Base-by-base conservation (phyloP, 2,113 vertebrate species). In the Ptilorrhoa leucosticta region DNA sequence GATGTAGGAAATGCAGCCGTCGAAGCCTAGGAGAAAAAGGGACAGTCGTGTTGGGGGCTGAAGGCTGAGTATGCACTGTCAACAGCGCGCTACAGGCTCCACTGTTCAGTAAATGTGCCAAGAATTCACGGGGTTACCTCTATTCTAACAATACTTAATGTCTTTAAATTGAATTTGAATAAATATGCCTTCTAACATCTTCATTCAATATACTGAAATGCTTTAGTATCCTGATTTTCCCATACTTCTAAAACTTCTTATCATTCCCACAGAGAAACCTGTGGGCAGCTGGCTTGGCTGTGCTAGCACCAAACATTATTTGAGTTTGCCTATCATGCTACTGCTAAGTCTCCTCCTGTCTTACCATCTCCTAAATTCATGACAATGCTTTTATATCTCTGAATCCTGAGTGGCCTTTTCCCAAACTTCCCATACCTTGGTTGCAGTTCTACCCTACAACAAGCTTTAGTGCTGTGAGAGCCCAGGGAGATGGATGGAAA, bases 1-100 rank as follows among this genome's bases (percentile, higher is more conserved):
- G 94, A 99, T 33, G 10, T 98, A 99, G 7, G 98, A 98, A 54
- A 99, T 97, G 96, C 99, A 99, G 90, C 99, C 99, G 3, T 98
- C 98, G 13, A 99, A 99, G 89, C 99, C 99, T 99, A 96, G 44
- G 33, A 28, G 40, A 24, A 44, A 73, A 82, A 58, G 42, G 51
- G 83, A 87, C 11, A 87, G 57, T n/a, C 31, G 13, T 4, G 1
- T 57, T 3, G 13, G 66, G 26, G 44, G 24, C 13, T 27, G 42
- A 48, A 63, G 27, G 19, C 3, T 14, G 48, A n/a, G 33, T 6
- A 3, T 2, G 35, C 5, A 0, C 31, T 14, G 40, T 10, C 24
- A 57, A 7, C 28, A 66, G 60, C 0, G 1, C 60, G 12, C 33
- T 11, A 26, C 7, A 4, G 44, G 45, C 48, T 63, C 12, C 23